Evolutionary conservation across 2,888 invertebrate species (phyloP).

Genomic region (Stenotaenia linearis): DNA sequence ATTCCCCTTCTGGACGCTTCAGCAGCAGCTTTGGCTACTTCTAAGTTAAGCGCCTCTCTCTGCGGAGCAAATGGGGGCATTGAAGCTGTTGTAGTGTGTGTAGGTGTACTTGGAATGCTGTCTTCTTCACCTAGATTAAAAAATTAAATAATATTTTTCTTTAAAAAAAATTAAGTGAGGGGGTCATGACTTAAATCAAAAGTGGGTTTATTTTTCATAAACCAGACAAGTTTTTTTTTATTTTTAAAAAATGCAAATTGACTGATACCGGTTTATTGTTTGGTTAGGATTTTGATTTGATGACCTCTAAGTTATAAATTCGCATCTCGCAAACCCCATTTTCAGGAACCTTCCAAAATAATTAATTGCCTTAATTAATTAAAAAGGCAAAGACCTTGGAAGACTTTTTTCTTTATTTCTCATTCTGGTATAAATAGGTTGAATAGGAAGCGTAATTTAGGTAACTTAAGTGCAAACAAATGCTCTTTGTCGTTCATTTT

Average conservation of each 20-base stretch:
- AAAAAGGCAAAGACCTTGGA: background rate
- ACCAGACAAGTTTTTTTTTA: background rate
- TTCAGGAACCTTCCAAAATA: background rate
- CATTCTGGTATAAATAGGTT: background rate
- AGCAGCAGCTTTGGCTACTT: conserved; percentile 51
- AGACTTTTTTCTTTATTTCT: background rate
- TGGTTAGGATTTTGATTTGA: background rate
- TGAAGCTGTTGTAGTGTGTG: conserved; percentile 50
- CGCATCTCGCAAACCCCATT: background rate
- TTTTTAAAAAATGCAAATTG: background rate
- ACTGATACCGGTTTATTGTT: background rate
- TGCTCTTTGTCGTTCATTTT: too few relatives aligned
- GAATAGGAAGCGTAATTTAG: background rate
- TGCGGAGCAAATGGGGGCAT: conserved; percentile 51
- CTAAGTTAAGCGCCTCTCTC: conserved; percentile 78
- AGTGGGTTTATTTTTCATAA: background rate
- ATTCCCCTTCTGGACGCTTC: conserved; percentile 40
- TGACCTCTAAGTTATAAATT: background rate
- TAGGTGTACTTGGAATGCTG: conserved; percentile 40
- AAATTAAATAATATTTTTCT: too few relatives aligned
- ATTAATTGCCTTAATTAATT: background rate
- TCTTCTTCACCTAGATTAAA: conserved; percentile 43
- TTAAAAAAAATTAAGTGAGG: background rate
- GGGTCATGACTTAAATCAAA: background rate
- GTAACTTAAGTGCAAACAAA: background rate